These are phyloP conservation scores for Protonemura montana DNA, from an alignment of 2,888 invertebrate genomes.

Conservation along the genomic window DNA sequence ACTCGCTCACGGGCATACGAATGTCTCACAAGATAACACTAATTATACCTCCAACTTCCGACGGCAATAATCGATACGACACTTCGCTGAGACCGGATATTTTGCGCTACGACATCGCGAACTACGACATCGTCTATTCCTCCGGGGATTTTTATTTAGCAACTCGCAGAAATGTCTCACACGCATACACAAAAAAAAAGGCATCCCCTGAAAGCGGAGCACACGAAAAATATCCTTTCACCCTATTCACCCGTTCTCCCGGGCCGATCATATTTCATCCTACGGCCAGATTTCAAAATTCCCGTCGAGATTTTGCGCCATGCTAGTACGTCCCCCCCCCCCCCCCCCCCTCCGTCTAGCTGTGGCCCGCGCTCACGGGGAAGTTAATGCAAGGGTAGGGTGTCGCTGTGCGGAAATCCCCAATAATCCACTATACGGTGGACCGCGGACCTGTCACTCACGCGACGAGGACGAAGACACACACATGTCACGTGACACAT, in stretches of 20 bases:
- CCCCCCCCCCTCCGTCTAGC: neutral
- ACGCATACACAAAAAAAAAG: neutral
- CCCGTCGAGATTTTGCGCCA: neutral
- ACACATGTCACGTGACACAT: neutral
- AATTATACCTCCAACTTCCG: too few species aligned
- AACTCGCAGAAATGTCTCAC: neutral
- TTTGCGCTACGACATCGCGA: too few species aligned
- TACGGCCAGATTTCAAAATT: neutral
- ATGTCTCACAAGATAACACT: too few species aligned
- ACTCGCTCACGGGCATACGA: too few species aligned
- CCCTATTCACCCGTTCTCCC: neutral
- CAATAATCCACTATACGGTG: neutral
- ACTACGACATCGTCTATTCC: too few species aligned
- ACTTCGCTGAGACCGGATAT: too few species aligned
- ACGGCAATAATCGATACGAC: too few species aligned
- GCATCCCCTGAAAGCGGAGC: neutral
- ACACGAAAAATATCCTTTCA: neutral
- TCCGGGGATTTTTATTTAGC: too few species aligned
- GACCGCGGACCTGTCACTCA: neutral
- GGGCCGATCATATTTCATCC: constrained; percentile 9
- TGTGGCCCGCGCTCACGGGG: neutral
- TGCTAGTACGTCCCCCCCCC: neutral
- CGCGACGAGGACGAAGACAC: neutral
- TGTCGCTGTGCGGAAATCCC: neutral
- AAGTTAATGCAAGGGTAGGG: neutral